Percentiles rank a stretch among this genome's conserved stretches.
These are phyloP conservation scores for Halesus radiatus DNA, from an alignment of 1,140 invertebrate genomes.

Conservation along the genomic window DNA sequence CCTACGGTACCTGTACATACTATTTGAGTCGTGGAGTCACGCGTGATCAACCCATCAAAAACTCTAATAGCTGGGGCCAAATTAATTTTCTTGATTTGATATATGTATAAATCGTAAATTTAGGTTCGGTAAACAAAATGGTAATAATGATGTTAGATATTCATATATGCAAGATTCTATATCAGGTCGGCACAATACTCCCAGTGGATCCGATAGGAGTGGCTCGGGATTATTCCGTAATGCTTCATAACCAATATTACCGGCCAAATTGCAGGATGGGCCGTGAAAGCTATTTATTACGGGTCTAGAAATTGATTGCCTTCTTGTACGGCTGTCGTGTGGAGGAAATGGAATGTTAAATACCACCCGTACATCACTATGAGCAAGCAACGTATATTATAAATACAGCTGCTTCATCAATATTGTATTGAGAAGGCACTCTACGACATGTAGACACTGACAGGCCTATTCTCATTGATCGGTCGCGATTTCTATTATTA, in stretches of 20 bases:
- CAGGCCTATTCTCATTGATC: too few species aligned
- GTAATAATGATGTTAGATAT: constrained; percentile 1
- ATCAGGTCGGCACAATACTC: too few species aligned
- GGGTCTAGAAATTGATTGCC: constrained; percentile 42
- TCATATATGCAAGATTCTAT: not conserved
- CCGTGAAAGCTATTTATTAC: constrained; percentile 45
- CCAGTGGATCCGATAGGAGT: not conserved
- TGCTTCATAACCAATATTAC: constrained; percentile 36
- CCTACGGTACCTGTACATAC: too few species aligned
- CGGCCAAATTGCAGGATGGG: constrained; percentile 46
- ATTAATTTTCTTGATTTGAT: too few species aligned
- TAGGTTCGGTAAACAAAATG: not conserved
- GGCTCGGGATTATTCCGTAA: constrained; percentile 26
- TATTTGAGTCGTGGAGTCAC: too few species aligned
- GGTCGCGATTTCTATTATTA: too few species aligned
- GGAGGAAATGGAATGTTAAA: not conserved
- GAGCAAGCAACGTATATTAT: not conserved
- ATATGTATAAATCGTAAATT: not conserved
- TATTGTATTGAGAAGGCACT: too few species aligned
- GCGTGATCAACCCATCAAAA: too few species aligned
- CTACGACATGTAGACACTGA: too few species aligned
- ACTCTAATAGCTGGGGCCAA: too few species aligned
- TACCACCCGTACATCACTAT: constrained; percentile 22
- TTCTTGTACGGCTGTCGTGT: constrained; percentile 30
- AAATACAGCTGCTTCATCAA: too few species aligned